Conservation (phyloP, 2,888 invertebrate species). For the Lacanobia wlatinum region DNA sequence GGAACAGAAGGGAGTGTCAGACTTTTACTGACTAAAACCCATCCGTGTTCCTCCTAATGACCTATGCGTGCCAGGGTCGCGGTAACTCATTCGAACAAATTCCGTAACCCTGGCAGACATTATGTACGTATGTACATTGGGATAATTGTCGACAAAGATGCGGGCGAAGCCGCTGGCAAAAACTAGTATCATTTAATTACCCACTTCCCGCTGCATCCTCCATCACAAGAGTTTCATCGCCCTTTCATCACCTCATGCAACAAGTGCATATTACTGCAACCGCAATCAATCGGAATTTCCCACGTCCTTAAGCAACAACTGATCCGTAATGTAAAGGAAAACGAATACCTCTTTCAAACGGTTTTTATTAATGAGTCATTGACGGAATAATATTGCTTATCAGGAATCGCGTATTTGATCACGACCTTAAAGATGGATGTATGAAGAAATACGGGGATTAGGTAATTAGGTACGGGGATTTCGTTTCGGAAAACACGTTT, state of each 20-base stretch:
- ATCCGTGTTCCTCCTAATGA: too few species aligned
- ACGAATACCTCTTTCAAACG: background rate
- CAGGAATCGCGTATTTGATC: constrained; percentile 5
- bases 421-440: background rate
- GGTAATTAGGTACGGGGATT: background rate
- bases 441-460: constrained; percentile 1
- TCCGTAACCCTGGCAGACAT: too few species aligned
- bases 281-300: constrained; percentile 44
- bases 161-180: background rate
- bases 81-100: too few species aligned
- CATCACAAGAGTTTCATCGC: constrained; percentile 27
- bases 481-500: background rate
- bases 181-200: constrained; percentile 11
- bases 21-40: too few species aligned
- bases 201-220: constrained; percentile 12
- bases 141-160: too few species aligned
- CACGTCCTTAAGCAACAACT: constrained; percentile 34
- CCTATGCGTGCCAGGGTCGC: too few species aligned
- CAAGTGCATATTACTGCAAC: constrained; percentile 4
- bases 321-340: constrained; percentile 33
- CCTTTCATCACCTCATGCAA: constrained; percentile 27
- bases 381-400: background rate
- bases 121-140: too few species aligned
- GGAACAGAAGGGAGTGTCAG: too few species aligned
- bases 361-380: constrained; percentile 7